Conservation (phyloP, 2,797 vertebrate species). For the Pitangus sulphuratus region DNA sequence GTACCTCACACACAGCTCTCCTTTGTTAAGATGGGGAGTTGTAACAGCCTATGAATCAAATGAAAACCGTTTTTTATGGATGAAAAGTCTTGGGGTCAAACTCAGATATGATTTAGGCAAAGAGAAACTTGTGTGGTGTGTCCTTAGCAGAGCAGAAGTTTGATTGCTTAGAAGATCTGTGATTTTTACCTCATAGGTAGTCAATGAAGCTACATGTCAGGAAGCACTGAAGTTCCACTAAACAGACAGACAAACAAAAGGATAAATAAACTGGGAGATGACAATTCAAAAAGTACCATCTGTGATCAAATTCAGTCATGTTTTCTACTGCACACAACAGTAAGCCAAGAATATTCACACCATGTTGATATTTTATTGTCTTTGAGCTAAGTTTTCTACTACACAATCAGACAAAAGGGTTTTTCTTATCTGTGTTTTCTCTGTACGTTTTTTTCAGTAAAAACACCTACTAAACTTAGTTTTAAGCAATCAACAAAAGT, state of each 20-base stretch:
- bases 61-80: neutral
- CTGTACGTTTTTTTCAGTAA: neutral
- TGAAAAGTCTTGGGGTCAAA: slow-evolving; percentile 9
- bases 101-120: neutral
- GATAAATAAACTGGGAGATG: neutral
- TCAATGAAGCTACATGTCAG: neutral
- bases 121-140: neutral
- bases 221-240: neutral
- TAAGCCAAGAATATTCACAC: neutral
- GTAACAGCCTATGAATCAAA: neutral
- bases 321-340: neutral
- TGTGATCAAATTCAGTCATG: neutral
- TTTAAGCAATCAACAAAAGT: neutral
- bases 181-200: neutral
- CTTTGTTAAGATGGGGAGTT: neutral
- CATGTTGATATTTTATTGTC: neutral
- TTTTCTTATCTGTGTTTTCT: neutral
- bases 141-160: neutral
- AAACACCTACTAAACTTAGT: neutral
- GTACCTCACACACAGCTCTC: neutral
- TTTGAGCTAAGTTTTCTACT: neutral
- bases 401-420: neutral
- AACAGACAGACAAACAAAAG: neutral
- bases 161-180: neutral
- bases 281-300: neutral